Base-by-base conservation (phyloP, 2,797 vertebrate genomes). In the Meriones psammophilus region DNA sequence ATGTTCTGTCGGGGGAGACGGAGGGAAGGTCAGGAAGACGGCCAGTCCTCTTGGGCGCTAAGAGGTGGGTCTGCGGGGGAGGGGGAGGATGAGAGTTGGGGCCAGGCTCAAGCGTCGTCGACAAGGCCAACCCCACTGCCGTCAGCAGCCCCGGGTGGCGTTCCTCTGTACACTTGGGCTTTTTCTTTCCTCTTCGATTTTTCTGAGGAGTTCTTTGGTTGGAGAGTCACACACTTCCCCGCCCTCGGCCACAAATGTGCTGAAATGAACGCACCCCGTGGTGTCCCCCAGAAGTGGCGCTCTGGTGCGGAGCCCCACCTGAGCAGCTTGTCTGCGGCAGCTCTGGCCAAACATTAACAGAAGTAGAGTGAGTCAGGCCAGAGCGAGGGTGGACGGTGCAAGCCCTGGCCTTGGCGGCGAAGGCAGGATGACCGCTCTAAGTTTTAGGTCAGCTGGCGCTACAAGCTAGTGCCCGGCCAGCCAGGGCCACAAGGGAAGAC, bases 1-100 rank as follows among this genome's bases (percentile, higher is more conserved):
- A 99, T 99, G 96, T 99, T 99, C 99, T 99, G 96, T 71, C 5
- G 33, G 71, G 54, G 39, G n/a, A 89, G 26, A n/a, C 0, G 8
- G 24, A 17, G 15, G 12, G 56, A 5, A 56, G 33, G 90, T 90
- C 12, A 86, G 60, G 17, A 69, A 60, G 36, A 7, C 2, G 39
- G 18, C 15, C 3, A 0, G 18, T 36, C 24, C 42, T 39, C 0
- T 0, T 0, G 50, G 74, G 78, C 13, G n/a, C 54, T 5, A 54
- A 66, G 80, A 56, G 30, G 71, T 4, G 68, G 56, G 10, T 42
- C 4, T 15, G 3, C 39, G 60, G 17, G 60, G 13, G 42, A 28
- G 60, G n/a, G 36, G 4, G 28, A 24, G 9, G 33, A 15, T 33
- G 20, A 68, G 77, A 78, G 28, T 24, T 54, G 74, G 46, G 50